Base-by-base conservation (phyloP, 37 sponge, comb jelly and placozoan genomes). In the Eunapius fragilis region DNA sequence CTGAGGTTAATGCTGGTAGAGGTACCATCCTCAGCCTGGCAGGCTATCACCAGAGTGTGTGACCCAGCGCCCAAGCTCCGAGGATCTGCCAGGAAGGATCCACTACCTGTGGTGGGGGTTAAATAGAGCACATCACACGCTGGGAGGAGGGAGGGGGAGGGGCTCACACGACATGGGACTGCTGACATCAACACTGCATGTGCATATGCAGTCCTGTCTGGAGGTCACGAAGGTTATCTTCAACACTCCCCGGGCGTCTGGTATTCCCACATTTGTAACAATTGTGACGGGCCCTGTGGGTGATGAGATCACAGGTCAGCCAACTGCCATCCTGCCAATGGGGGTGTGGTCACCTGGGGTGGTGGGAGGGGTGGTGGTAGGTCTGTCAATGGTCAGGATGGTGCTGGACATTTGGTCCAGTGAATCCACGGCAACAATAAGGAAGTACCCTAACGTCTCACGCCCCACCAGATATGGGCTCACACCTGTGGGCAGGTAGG, bases 241-340 rank as follows among this genome's bases (percentile, higher is more conserved):
- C 25, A 88, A 27, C 48, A 79, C 41, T 5, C 88, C 88, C 67
- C 74, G 50, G 0, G 77, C 34, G 49, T 88, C 88, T 3, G 82
- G 82, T 78, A 28, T 70, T 58, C 73, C 28, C 41, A 25, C 23
- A 75, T 27, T 26, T n/a, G 47, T 34, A 25, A 47, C 67, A 33
- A 87, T 81, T 75, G 25, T 75, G 10, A 87, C 45, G 32, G 87
- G 87, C 27, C 81, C 87, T 86, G 26, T n/a, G n/a, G n/a, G n/a
- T n/a, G n/a, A n/a, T n/a, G n/a, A n/a, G n/a, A n/a, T n/a, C n/a
- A n/a, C n/a, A n/a, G n/a, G n/a, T n/a, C n/a, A 12, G 32, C 23
- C 2, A 30, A 4, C 35, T 23, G 37, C 5, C 58, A 45, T 3
- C 47, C 4, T 45, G 7, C 47, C 24, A 27, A 33, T 32, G 32